Percentiles rank a stretch among this genome's conserved stretches.
Conservation (phyloP, 1,140 invertebrate genomes). For the Drosophila triauraria region DNA sequence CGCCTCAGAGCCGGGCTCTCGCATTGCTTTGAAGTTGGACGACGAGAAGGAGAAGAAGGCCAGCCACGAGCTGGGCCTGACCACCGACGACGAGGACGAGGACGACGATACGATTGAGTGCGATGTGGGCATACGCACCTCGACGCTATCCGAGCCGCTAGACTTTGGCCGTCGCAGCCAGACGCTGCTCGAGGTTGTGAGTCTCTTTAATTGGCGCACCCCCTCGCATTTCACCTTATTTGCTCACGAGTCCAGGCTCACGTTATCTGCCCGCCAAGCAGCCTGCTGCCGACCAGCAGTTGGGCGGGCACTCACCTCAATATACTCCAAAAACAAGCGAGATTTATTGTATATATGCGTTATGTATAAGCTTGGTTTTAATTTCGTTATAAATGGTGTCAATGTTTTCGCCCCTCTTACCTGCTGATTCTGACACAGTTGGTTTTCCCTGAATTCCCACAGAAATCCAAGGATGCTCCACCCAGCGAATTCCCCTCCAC, state of each 20-base stretch:
- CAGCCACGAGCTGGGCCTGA: slow-evolving; percentile 18
- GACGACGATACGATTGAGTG: slow-evolving; percentile 76
- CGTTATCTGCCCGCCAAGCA: slow-evolving; percentile 11
- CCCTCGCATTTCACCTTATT: slow-evolving; percentile 45
- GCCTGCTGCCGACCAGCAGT: slow-evolving; percentile 62
- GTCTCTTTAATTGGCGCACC: slow-evolving; percentile 76
- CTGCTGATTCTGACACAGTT: background rate
- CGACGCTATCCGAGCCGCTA: slow-evolving; percentile 85
- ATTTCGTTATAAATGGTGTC: slow-evolving; percentile 49
- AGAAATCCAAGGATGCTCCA: slow-evolving; percentile 75
- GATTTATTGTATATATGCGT: slow-evolving; percentile 47
- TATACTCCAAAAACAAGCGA: slow-evolving; percentile 3
- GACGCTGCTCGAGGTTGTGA: slow-evolving; percentile 76
- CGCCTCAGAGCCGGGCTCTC: slow-evolving; percentile 81
- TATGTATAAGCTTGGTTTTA: slow-evolving; percentile 57
- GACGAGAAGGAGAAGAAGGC: slow-evolving; percentile 60
- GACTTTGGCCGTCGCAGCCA: slow-evolving; percentile 82
- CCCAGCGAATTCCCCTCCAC: slow-evolving; percentile 70
- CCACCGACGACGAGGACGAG: slow-evolving; percentile 44
- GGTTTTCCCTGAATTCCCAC: slow-evolving; percentile 11
- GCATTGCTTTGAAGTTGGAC: slow-evolving; percentile 70
- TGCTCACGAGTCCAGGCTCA: slow-evolving; percentile 44
- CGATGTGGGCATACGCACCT: slow-evolving; percentile 68
- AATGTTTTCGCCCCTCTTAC: slow-evolving; percentile 26
- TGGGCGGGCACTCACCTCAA: slow-evolving; percentile 59